Base-by-base conservation (phyloP, 2,797 vertebrate genomes). In the Phoeniculus purpureus region DNA sequence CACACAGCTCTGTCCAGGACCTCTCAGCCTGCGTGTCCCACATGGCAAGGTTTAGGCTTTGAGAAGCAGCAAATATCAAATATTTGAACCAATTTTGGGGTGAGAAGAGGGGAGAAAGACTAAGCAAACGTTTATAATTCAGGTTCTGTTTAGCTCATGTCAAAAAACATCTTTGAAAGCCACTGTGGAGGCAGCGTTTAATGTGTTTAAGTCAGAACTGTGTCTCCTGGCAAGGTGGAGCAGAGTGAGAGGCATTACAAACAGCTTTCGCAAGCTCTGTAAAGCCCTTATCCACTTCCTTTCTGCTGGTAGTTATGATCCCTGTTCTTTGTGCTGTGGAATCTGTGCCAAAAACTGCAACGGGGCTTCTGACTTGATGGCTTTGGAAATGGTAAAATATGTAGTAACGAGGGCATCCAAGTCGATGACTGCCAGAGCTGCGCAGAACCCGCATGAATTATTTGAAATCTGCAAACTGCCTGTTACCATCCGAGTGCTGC, bases 321-420 rank as follows among this genome's bases (percentile, higher is more conserved):
- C 31, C 78, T 78, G 40, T 15, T 94, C 79, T 76, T 37, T 62
- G 54, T 15, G 43, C 34, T 58, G n/a, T 51, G 56, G 40, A 91
- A 66, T 48, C 48, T 62, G 43, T 76, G 79, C 59, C 81, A 93
- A 91, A 85, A 87, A 6, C n/a, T 91, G 62, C 40, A 91, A 79
- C 16, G 67, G 20, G 27, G 81, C 74, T 92, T 90, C 23, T 75
- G 59, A 66, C 34, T 54, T 58, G 13, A 81, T 76, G 60, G 9
- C 74, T 84, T 56, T 60, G 50, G 74, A 76, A 89, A 64, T 67
- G 6, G 54, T 74, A 91, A 94, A 92, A 62, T 12, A 87, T 55
- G 59, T 55, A 74, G 64, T 23, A 61, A 32, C 71, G 59, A 55
- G 80, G 29, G 20, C 67, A 81, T 34, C 18, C 4, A 10, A 54